Percentiles rank a stretch among this genome's conserved stretches.
Evolutionary conservation across 92 coral and sea anemone genomes (phyloP).

Genomic region (Porites evermanni): DNA sequence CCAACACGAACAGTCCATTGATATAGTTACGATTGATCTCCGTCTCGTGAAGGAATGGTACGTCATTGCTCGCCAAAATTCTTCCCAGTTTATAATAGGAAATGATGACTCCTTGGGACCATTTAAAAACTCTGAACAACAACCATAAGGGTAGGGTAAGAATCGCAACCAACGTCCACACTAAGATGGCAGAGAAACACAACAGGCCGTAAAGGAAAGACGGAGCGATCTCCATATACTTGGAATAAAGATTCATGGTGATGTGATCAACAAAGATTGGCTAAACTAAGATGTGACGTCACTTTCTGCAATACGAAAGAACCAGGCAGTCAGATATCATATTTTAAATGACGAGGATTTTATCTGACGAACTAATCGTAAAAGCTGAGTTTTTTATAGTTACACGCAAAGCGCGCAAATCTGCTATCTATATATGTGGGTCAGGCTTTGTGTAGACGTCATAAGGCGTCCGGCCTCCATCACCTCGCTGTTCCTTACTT

Average conservation of each 20-base stretch:
- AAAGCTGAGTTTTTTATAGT: too few relatives aligned
- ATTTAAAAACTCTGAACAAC: slow-evolving; percentile 76
- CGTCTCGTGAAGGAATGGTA: slow-evolving; percentile 90
- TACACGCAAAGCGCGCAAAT: too few relatives aligned
- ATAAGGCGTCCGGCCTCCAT: too few relatives aligned
- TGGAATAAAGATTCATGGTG: slow-evolving; percentile 41
- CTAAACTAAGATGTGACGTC: neutral
- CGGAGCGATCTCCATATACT: slow-evolving; percentile 56
- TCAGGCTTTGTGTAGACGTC: too few relatives aligned
- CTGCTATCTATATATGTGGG: too few relatives aligned
- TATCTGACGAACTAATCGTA: too few relatives aligned
- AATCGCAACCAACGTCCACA: slow-evolving; percentile 75
- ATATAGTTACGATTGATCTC: slow-evolving; percentile 86
- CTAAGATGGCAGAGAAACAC: slow-evolving; percentile 79
- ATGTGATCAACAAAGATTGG: neutral
- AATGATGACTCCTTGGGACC: slow-evolving; percentile 77
- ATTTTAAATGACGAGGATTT: too few relatives aligned
- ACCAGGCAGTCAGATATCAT: neutral
- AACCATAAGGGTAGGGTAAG: slow-evolving; percentile 88
- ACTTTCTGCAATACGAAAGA: neutral
- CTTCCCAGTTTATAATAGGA: slow-evolving; percentile 80
- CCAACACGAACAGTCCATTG: slow-evolving; percentile 85
- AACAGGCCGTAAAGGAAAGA: slow-evolving; percentile 78
- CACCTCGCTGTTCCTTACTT: too few relatives aligned
- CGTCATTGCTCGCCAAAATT: slow-evolving; percentile 82